These are phyloP conservation scores for Strigamia maritima DNA, from an alignment of 2,888 invertebrate genomes.

Conservation along the genomic window DNA sequence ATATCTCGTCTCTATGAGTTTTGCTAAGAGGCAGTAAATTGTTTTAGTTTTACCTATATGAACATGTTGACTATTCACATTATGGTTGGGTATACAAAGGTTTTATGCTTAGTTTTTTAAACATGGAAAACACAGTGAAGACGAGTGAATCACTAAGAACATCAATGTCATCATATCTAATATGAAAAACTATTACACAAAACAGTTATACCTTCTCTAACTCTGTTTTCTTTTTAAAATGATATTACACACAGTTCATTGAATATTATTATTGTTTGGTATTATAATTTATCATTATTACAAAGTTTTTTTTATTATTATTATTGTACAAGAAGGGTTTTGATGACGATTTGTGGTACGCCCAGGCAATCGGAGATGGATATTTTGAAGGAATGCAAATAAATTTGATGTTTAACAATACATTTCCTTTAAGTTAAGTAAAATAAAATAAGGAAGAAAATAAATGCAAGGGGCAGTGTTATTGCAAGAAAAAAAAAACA, in stretches of 20 bases:
- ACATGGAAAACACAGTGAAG: background rate
- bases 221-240: background rate
- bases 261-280: background rate
- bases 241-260: background rate
- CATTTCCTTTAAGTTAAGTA: background rate
- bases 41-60: background rate
- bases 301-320: background rate
- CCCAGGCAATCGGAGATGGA: slow-evolving; percentile 15
- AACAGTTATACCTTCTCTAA: slow-evolving; percentile 11
- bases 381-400: background rate
- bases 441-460: background rate
- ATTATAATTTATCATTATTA: slow-evolving; percentile 4
- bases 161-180: background rate
- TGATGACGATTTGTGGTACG: background rate
- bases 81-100: background rate
- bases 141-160: background rate
- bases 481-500: background rate
- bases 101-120: background rate
- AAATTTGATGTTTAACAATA: slow-evolving; percentile 2
- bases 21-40: slow-evolving; percentile 1
- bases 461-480: slow-evolving; percentile 26
- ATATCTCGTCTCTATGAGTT: slow-evolving; percentile 22
- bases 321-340: slow-evolving; percentile 3
- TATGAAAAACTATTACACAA: slow-evolving; percentile 22
- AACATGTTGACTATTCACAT: background rate